Conservation (phyloP, 2,113 vertebrate genomes). For the Chloropsis hardwickii region DNA sequence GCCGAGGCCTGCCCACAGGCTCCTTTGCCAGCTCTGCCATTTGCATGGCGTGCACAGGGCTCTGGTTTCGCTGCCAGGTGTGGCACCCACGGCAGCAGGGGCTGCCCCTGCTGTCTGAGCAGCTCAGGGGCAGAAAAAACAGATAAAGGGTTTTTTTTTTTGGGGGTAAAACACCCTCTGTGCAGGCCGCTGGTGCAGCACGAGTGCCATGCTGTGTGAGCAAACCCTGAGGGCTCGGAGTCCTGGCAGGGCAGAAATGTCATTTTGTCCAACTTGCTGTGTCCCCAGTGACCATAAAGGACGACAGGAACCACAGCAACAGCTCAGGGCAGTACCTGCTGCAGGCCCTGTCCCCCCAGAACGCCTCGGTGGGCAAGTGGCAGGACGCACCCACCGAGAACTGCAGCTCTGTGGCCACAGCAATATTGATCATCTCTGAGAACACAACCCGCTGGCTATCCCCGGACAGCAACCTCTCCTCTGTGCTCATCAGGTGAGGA, state of each 20-base stretch:
- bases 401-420: neutral
- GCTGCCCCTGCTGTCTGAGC: neutral
- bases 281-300: conserved; percentile 11
- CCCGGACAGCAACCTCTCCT: fast-evolving
- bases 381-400: fast-evolving
- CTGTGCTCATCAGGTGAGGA: conserved; percentile 37
- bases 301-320: neutral
- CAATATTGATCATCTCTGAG: fast-evolving
- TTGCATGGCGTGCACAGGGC: neutral
- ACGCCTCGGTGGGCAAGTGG: neutral
- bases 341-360: neutral
- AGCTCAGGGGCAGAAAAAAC: neutral
- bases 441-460: neutral
- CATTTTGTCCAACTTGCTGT: neutral
- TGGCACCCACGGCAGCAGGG: neutral
- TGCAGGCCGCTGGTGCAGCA: neutral
- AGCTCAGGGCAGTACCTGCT: neutral
- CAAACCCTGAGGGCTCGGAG: neutral
- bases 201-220: fast-evolving
- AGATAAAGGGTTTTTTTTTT: neutral
- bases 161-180: neutral
- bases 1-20: neutral
- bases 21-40: neutral
- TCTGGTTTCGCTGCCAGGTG: neutral
- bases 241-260: neutral